These are phyloP conservation scores for Caenorhabditis wallacei DNA, from an alignment of 2,888 invertebrate genomes.

Conservation along the genomic window DNA sequence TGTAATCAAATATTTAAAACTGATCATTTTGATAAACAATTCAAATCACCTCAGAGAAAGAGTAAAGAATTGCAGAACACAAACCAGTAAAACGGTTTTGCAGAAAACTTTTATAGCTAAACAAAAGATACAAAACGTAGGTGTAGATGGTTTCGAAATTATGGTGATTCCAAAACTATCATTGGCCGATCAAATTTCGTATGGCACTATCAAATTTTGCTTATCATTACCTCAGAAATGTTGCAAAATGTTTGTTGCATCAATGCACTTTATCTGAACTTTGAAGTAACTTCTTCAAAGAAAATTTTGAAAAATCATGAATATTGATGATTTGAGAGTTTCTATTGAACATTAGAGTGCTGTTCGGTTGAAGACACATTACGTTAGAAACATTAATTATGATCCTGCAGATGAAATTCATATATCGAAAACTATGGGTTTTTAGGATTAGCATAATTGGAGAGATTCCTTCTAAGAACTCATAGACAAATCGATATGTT, in stretches of 20 bases:
- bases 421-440: no score
- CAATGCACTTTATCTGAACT: conserved; percentile 28
- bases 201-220: conserved; percentile 24
- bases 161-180: conserved; percentile 21
- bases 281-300: not conserved
- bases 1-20: no score
- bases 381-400: no score
- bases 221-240: conserved; percentile 23
- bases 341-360: no score
- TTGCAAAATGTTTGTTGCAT: conserved; percentile 36
- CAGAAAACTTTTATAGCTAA: conserved; percentile 20
- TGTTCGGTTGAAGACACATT: no score
- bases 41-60: not conserved
- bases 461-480: no score
- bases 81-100: not conserved
- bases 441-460: no score
- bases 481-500: no score
- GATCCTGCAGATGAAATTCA: no score
- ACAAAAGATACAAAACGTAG: conserved; percentile 5
- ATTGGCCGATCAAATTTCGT: conserved; percentile 19
- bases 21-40: no score
- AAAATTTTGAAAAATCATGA: not conserved
- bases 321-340: no score
- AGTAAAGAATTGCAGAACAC: not conserved
- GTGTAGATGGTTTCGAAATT: conserved; percentile 14